These are phyloP conservation scores for Oscheius sp. DNA, from an alignment of 2,888 invertebrate species.

Conservation along the genomic window DNA sequence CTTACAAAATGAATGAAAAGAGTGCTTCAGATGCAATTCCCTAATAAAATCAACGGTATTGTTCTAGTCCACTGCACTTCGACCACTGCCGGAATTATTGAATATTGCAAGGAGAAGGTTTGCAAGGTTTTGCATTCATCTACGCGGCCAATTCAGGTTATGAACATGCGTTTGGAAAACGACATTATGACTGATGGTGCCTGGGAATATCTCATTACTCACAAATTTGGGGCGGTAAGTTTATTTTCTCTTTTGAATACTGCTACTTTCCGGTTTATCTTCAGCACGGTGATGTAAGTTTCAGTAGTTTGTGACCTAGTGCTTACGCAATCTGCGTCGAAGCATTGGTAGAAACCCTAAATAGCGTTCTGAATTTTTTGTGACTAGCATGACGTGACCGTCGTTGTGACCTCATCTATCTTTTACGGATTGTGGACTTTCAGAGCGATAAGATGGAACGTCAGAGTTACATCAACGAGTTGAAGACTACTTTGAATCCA, in stretches of 20 bases:
- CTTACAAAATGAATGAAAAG: background rate
- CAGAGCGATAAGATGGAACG: slow-evolving; percentile 46
- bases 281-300: slow-evolving; percentile 33
- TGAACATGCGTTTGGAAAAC: slow-evolving; percentile 85
- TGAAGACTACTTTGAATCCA: slow-evolving; percentile 70
- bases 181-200: slow-evolving; percentile 85
- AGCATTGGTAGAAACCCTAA: slow-evolving; percentile 8
- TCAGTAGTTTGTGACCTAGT: slow-evolving; percentile 31
- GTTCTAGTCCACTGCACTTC: slow-evolving; percentile 88
- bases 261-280: slow-evolving; percentile 20
- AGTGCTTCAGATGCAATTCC: slow-evolving; percentile 80
- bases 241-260: background rate
- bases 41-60: slow-evolving; percentile 83
- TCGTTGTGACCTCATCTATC: slow-evolving; percentile 8
- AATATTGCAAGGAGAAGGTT: slow-evolving; percentile 86
- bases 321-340: slow-evolving; percentile 15
- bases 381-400: slow-evolving; percentile 29
- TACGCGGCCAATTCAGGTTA: slow-evolving; percentile 78
- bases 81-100: slow-evolving; percentile 86
- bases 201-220: slow-evolving; percentile 87
- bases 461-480: slow-evolving; percentile 62
- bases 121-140: background rate
- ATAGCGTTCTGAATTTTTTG: slow-evolving; percentile 16
- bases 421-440: background rate
- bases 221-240: slow-evolving; percentile 92